Base-by-base conservation (phyloP, 2,888 invertebrate genomes). In the Caenorhabditis sp. region DNA sequence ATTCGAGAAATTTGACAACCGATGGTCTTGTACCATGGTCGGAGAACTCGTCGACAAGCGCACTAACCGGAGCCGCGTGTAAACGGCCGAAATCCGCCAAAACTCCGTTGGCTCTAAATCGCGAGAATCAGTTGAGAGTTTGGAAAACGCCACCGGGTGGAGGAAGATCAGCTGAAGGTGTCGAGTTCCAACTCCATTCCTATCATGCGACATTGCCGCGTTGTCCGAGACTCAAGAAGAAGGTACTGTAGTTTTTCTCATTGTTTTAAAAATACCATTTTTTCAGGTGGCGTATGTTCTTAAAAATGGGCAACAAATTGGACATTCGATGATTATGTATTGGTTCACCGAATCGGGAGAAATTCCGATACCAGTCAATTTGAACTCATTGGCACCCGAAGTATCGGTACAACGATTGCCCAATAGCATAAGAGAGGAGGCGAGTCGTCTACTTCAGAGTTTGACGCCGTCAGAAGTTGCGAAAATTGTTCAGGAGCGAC, bases 1-100 rank as follows among this genome's bases (percentile, higher is more conserved):
- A 82, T 62, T 66, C 70, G 10, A 53, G 80, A 26, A 78, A 79
- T 64, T 52, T 82, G 59, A 82, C 80, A 14, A 75, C 76, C 31
- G 82, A 82, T 38, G 79, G 71, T 14, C 60, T 82, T 52, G 80
- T 73, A 10, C 82, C 82, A 0, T 82, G 82, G 82, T 79, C 80
- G 10, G 80, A 77, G 52, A 80, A 69, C 31, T 58, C 25, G 2
- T 17, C n/a, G 7, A 26, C 57, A 59, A 43, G 43, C 17, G 7
- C 43, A 17, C 38, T 50, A n/a, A 52, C 17, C 17, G 54, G n/a
- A 59, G 27, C 50, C 57, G 43, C 43, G 43, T 43, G 43, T 43
- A 78, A 59, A 31, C 63, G 77, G 12, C 77, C 80, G 10, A 80
- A 77, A 49, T 70, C 80, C 0, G 36, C 65, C 10, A 72, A 75